These are phyloP conservation scores for Lagorchestes hirsutus DNA, from an alignment of 2,797 vertebrate species.

Conservation along the genomic window DNA sequence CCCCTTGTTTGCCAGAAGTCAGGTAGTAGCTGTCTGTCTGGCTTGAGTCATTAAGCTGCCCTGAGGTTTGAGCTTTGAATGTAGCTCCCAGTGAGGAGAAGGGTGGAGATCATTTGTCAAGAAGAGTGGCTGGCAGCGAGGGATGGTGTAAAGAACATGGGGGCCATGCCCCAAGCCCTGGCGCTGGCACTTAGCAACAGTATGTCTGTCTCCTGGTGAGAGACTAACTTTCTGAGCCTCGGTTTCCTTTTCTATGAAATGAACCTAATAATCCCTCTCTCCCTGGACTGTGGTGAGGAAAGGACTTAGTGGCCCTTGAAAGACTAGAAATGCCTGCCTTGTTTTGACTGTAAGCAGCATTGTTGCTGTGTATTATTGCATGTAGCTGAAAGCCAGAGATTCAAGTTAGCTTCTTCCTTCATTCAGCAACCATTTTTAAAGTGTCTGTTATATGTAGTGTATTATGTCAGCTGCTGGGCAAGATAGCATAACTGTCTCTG, in stretches of 20 bases:
- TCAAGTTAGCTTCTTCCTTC: not conserved
- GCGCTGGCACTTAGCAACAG: not conserved
- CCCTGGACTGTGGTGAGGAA: not conserved
- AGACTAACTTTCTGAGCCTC: not conserved
- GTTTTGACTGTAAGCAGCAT: not conserved
- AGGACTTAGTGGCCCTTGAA: not conserved
- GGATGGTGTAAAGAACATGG: not conserved
- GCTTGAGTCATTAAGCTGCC: not conserved
- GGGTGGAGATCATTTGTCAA: not conserved
- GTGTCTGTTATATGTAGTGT: not conserved
- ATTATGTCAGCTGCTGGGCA: too few relatives aligned
- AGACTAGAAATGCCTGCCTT: not conserved
- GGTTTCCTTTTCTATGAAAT: not conserved
- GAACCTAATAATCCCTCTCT: not conserved
- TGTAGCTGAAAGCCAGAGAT: not conserved
- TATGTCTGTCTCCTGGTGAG: not conserved
- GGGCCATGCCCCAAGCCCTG: not conserved
- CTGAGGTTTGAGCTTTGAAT: too few relatives aligned
- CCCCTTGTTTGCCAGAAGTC: not conserved
- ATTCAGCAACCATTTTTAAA: not conserved
- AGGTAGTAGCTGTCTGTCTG: not conserved
- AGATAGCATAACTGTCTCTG: too few relatives aligned
- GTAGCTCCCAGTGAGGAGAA: not conserved
- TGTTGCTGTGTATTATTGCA: not conserved
- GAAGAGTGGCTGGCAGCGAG: not conserved